Percentiles rank a stretch among this genome's conserved stretches.
These are phyloP conservation scores for Chrysotoxum bicinctum DNA, from an alignment of 2,888 invertebrate species.

Conservation along the genomic window DNA sequence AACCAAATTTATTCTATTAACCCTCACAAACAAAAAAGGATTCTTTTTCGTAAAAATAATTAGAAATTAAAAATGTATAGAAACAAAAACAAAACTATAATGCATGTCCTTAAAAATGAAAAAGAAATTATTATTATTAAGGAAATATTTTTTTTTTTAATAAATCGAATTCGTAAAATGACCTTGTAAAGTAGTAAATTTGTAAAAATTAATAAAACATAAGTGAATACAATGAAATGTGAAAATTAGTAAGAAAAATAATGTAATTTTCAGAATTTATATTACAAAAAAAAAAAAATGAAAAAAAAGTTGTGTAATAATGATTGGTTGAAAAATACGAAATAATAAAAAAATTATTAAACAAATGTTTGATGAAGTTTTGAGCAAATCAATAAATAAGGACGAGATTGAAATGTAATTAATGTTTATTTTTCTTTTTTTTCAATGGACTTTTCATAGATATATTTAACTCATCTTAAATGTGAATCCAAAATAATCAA, in stretches of 20 bases:
- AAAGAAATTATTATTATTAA: not conserved
- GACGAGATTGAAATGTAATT: conserved; percentile 44
- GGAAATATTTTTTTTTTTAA: conserved; percentile 25
- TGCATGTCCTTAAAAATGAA: conserved; percentile 40
- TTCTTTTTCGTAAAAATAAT: conserved; percentile 40
- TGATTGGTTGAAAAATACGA: conserved; percentile 43
- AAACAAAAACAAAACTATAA: conserved; percentile 31
- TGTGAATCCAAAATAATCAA: no score
- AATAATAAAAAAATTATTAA: conserved; percentile 15
- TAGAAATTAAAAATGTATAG: conserved; percentile 33
- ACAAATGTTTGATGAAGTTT: conserved; percentile 50
- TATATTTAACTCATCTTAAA: no score
- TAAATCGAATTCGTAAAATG: conserved; percentile 23
- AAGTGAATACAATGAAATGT: conserved; percentile 14
- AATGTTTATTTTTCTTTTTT: not conserved
- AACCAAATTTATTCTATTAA: conserved; percentile 55
- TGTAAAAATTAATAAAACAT: conserved; percentile 38
- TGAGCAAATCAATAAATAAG: conserved; percentile 64
- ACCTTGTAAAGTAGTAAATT: conserved; percentile 51
- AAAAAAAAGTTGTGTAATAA: conserved; percentile 62
- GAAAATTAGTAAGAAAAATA: conserved; percentile 8
- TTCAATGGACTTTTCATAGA: not conserved
- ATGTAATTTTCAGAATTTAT: conserved; percentile 61
- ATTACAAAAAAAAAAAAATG: conserved; percentile 42
- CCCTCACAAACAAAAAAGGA: conserved; percentile 24